Percentiles rank a stretch among this genome's conserved stretches.
These are phyloP conservation scores for Ormyrus thymus DNA, from an alignment of 2,888 invertebrate genomes.

Conservation along the genomic window DNA sequence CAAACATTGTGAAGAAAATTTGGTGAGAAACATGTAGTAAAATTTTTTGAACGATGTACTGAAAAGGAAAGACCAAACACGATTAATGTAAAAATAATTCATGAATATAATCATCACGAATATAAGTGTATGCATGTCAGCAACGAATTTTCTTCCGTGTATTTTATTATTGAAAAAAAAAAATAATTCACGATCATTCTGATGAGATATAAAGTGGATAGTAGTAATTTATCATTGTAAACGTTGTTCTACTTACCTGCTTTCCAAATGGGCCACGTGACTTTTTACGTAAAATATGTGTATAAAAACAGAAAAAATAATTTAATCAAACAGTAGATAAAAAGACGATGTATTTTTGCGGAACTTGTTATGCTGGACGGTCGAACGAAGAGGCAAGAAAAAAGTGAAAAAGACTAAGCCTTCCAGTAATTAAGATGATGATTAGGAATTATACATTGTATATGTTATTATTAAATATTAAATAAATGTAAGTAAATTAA, in stretches of 20 bases:
- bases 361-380: conserved; percentile 37
- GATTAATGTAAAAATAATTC: conserved; percentile 18
- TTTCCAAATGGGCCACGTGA: conserved; percentile 54
- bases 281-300: conserved; percentile 50
- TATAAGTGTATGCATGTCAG: conserved; percentile 28
- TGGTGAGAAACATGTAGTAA: conserved; percentile 37
- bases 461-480: conserved; percentile 37
- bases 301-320: conserved; percentile 38
- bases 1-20: conserved; percentile 51
- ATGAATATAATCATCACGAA: conserved; percentile 3
- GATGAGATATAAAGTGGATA: conserved; percentile 30
- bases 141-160: conserved; percentile 56
- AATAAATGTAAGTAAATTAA: conserved; percentile 25
- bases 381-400: conserved; percentile 45
- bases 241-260: conserved; percentile 55
- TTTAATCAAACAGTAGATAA: conserved; percentile 47
- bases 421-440: conserved; percentile 48
- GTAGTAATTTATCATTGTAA: conserved; percentile 53
- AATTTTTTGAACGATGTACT: conserved; percentile 5
- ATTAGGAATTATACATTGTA: conserved; percentile 40
- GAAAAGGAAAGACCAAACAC: conserved; percentile 37
- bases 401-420: conserved; percentile 43
- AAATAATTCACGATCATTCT: conserved; percentile 30
- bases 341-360: conserved; percentile 48
- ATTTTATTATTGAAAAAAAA: conserved; percentile 45